Evolutionary conservation across 2,797 vertebrate species (phyloP), one percentile per base, ranked within the genome.

Genomic region (Anolis apletophallus): DNA sequence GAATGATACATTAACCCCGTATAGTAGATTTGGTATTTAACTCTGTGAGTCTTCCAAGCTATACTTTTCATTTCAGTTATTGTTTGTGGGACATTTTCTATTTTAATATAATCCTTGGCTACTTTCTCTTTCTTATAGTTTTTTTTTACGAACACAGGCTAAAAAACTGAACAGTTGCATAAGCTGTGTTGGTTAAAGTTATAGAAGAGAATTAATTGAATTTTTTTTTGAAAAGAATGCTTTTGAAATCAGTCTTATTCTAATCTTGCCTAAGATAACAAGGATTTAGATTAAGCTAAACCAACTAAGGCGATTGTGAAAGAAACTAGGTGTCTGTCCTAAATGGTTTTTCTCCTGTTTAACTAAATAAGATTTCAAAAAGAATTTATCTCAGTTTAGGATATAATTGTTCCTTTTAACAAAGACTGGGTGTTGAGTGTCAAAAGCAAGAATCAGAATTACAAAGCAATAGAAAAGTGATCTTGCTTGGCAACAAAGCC

Each of bases 51-150:
- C 59, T 26, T 9, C 59, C 21, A 40, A 40, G 10, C 17, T 72
- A 23, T 1, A 36, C 9, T 72, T 34, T 69, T 17, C 16, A 69
- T 32, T 69, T 69, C n/a, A 11, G 71, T 2, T 5, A 84, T 75
- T 54, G 46, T 83, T 90, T 79, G 75, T 85, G 54, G 2, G n/a
- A 92, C 77, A 88, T 89, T 94, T 78, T 94, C 82, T 93, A 91
- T 88, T 90, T 90, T 82, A 0, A 87, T 88, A 78, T 32, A 36
- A 50, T 50, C 8, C 54, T 79, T 80, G 34, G 6, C 34, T 16
- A 1, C 1, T 73, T 40, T 32, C 13, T 50, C 14, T 61, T 46
- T 69, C 7, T 68, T 17, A 3, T 21, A 29, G 16, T 36, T 9
- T 46, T 36, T 69, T 19, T 79, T 76, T 80, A 23, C 8, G 21